Base-by-base conservation (phyloP, 2,888 invertebrate genomes). In the Hirudinaria manillensis region DNA sequence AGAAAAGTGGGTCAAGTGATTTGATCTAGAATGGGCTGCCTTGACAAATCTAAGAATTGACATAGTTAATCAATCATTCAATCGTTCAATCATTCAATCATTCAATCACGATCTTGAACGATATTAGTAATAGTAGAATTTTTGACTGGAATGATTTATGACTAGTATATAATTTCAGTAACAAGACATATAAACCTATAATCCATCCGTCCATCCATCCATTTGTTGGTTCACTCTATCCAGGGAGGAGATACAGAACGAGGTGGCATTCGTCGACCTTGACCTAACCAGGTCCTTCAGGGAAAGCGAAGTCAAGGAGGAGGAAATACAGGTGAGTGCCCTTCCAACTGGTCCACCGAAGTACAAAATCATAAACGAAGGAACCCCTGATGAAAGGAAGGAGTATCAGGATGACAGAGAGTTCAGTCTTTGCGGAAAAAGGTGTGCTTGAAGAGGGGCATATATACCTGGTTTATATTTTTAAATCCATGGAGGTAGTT, bases 251-350 rank as follows among this genome's bases (percentile, higher is more conserved):
- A 65, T 73, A 10, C 24, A 65, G 24, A 34, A 38, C 7, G 73
- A 73, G 38, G n/a, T 65, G 27, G 61, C 73, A 19, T 73, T 73
- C 38, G 16, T 73, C 21, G 73, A 73, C 16, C 32, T 21, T 24
- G 29, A 38, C 1, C 3, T n/a, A 32, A 27, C 36, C 10, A 65
- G n/a, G 21, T 2, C 29, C 6, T 3, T 32, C 29, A 56, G 45
- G 55, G 72, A 24, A 32, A 27, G 19, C 6, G 56, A 56, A 24
- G 65, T 32, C 32, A 27, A 34, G n/a, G 27, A 56, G 19, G 36
- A 70, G 7, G n/a, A 10, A 2, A 65, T 19, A 3, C 3, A 13
- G 3, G 65, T 61, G 2, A 61, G 32, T 24, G 7, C 10, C 36
- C 1, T 21, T 1, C 27, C 51, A 36, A 56, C 61, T 21, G 19